Conservation (phyloP, 1,140 invertebrate species). For the Cardiocondyla obscurior region DNA sequence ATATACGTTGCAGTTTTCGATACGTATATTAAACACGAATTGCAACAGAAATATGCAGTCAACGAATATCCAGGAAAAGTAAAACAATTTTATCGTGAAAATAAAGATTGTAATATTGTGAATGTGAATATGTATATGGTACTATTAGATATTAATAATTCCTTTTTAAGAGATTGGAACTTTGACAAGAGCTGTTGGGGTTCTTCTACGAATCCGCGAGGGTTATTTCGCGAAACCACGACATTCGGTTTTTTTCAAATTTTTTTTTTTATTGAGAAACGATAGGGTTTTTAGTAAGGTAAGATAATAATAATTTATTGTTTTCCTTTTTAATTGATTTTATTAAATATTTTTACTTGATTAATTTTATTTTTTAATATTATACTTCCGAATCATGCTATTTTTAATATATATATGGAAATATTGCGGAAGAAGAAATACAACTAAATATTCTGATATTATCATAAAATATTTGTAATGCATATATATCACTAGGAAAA, state of each 20-base stretch:
- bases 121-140: no score
- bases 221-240: no score
- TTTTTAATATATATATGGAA: background rate
- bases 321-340: background rate
- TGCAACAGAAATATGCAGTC: background rate
- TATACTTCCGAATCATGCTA: background rate
- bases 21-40: background rate
- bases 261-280: no score
- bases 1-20: background rate
- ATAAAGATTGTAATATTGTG: background rate
- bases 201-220: no score
- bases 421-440: background rate
- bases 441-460: background rate
- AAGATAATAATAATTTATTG: background rate
- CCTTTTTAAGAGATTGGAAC: no score
- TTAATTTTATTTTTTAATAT: background rate
- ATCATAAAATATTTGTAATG: slow-evolving; percentile 3
- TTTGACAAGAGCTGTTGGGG: no score
- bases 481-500: background rate
- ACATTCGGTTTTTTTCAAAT: no score
- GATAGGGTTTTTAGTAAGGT: no score
- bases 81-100: background rate
- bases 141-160: background rate
- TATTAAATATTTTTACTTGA: background rate
- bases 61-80: background rate